These are phyloP conservation scores for Mastomys natalensis DNA, from an alignment of 2,113 vertebrate genomes.

Conservation along the genomic window DNA sequence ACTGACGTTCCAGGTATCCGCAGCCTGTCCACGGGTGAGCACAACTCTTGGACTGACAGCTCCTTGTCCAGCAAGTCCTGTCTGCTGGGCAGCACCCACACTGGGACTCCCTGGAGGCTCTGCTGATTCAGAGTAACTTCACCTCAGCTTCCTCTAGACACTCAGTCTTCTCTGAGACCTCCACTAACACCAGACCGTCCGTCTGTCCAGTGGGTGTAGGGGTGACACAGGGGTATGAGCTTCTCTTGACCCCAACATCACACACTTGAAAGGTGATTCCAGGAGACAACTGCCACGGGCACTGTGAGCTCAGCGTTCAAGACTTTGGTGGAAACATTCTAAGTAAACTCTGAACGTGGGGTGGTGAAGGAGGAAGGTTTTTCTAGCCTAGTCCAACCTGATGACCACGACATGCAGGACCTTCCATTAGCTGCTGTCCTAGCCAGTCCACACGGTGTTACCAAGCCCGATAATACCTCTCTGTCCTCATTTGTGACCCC, in stretches of 20 bases:
- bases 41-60: conserved; percentile 90
- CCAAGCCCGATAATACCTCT: no score
- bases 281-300: conserved; percentile 86
- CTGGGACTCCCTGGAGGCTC: conserved; percentile 91
- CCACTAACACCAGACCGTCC: conserved; percentile 94
- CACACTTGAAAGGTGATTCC: conserved; percentile 92
- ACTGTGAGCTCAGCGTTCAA: conserved; percentile 90
- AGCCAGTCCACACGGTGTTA: not conserved
- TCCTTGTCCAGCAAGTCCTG: conserved; percentile 93
- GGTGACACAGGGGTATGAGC: conserved; percentile 93
- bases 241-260: conserved; percentile 91
- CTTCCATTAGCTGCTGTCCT: conserved; percentile 61
- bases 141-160: conserved; percentile 93
- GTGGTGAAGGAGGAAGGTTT: conserved; percentile 93
- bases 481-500: not conserved
- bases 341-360: conserved; percentile 92
- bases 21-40: conserved; percentile 88
- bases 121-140: conserved; percentile 92
- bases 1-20: conserved; percentile 23
- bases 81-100: conserved; percentile 93
- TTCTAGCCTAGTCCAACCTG: conserved; percentile 92
- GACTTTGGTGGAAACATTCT: conserved; percentile 92
- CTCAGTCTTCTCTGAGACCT: conserved; percentile 90
- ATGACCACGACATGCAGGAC: conserved; percentile 91
- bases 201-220: conserved; percentile 91